phyloP scores from a whole-genome alignment of 2,797 vertebrate genomes.

The Acanthornis magna region DNA sequence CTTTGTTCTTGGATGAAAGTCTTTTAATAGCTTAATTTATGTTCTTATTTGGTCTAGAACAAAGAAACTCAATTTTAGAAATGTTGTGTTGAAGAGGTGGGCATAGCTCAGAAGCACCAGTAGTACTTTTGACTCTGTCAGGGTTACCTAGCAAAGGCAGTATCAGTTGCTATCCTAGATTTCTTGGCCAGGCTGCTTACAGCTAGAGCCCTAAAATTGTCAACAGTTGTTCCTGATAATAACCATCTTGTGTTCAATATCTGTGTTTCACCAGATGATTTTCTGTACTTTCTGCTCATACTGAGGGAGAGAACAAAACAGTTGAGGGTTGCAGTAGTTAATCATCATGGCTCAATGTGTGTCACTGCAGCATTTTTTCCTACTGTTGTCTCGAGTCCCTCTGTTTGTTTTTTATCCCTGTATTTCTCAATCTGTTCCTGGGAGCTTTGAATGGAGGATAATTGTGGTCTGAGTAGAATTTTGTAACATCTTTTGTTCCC shows the following conservation, averaged over 20 bases:
- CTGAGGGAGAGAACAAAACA: neutral
- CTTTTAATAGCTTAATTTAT: neutral
- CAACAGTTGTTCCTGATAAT: neutral
- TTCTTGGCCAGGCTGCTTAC: neutral
- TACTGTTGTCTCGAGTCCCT: neutral
- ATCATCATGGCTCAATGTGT: neutral
- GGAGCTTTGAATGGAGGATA: slow-evolving; percentile 1
- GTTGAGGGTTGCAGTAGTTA: neutral
- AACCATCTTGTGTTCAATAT: neutral
- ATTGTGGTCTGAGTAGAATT: slow-evolving; percentile 31
- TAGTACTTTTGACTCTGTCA: neutral
- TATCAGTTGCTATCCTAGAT: neutral
- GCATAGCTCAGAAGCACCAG: neutral
- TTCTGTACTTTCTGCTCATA: neutral
- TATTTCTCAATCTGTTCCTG: slow-evolving; percentile 34
- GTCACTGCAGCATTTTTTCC: neutral
- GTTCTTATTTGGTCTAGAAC: neutral
- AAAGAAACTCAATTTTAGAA: neutral
- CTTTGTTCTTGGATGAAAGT: neutral
- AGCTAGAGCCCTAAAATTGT: neutral
- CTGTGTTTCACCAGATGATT: neutral
- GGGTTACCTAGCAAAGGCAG: neutral
- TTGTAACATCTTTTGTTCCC: slow-evolving; percentile 24
- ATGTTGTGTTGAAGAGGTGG: fast-evolving
- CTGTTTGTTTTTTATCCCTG: slow-evolving; percentile 9